Percentiles rank a stretch among this genome's conserved stretches.
These are phyloP conservation scores for Melangyna quadrimaculata DNA, from an alignment of 2,888 invertebrate species.

Conservation along the genomic window DNA sequence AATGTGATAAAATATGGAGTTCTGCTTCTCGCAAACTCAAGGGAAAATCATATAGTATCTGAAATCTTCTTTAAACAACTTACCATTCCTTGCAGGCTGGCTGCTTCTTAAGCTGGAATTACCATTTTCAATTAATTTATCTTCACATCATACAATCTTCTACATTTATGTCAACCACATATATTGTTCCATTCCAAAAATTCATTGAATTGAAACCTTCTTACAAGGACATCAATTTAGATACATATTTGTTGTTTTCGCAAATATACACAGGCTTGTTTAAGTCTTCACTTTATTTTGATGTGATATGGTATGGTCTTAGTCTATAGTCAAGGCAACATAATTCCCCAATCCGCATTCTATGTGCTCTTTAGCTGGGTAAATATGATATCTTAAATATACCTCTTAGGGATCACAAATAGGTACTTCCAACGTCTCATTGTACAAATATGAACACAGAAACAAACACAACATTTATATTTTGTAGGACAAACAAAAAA, in stretches of 20 bases:
- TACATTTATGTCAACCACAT: not conserved
- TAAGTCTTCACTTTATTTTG: constrained; percentile 35
- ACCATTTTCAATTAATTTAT: constrained; percentile 39
- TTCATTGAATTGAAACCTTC: constrained; percentile 1
- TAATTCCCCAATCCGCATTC: not conserved
- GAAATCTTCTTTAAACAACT: constrained; percentile 48
- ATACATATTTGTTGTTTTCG: constrained; percentile 34
- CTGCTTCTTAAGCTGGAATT: not conserved
- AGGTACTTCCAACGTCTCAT: not conserved
- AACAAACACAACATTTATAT: not conserved
- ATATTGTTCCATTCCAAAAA: constrained; percentile 33
- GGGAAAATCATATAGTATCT: constrained; percentile 34
- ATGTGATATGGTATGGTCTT: not conserved
- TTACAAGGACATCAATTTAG: constrained; percentile 22
- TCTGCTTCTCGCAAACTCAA: not conserved
- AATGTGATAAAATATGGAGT: not conserved
- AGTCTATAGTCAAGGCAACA: constrained; percentile 20
- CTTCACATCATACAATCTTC: not conserved
- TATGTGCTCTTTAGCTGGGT: not conserved
- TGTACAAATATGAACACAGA: constrained; percentile 4
- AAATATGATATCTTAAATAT: constrained; percentile 49
- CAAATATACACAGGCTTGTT: constrained; percentile 7
- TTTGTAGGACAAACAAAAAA: constrained; percentile 9
- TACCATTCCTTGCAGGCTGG: constrained; percentile 22
- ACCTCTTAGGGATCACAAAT: constrained; percentile 42